Evolutionary conservation across 2,888 invertebrate species (phyloP), one percentile per base, ranked within the genome.

Genomic region (Drosophila vallismaia): DNA sequence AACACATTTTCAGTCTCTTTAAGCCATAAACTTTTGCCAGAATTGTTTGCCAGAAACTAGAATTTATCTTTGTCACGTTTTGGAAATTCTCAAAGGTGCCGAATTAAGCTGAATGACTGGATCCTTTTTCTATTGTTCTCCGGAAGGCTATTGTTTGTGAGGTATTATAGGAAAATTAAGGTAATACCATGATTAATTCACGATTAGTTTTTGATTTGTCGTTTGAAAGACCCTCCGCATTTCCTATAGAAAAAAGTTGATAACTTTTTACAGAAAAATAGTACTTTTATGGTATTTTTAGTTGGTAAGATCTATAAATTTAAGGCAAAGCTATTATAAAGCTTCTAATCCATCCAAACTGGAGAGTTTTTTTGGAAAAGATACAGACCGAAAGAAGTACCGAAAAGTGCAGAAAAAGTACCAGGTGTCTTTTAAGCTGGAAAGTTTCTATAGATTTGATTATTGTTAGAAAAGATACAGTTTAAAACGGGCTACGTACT

Each of bases 111-210:
- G 36, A 36, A 36, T 36, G 36, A 10, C 36, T n/a, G 36, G 36
- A 36, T 36, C 36, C 12, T 36, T 36, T 36, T n/a, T 36, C 36
- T 36, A 36, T 36, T 36, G 36, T 36, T 36, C 36, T 36, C 36
- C 12, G n/a, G 5, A 36, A 36, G n/a, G 36, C 36, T 36, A 36
- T 36, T 36, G 36, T 36, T 36, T 36, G 36, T n/a, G n/a, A 36
- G 2, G n/a, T 36, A 12, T 12, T 36, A 12, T n/a, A 5, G 6
- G 6, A 6, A 36, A 36, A 36, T 36, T 36, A 36, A 36, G 36
- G 36, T n/a, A 36, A n/a, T 36, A 36, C n/a, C n/a, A 36, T n/a
- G 36, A 36, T 36, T 36, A 36, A 36, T 36, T 36, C 36, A 36
- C 12, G n/a, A 36, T 36, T 36, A n/a, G 36, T 36, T 36, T 36